Base-by-base conservation (phyloP, 2,797 vertebrate species). In the Chanos chanos region DNA sequence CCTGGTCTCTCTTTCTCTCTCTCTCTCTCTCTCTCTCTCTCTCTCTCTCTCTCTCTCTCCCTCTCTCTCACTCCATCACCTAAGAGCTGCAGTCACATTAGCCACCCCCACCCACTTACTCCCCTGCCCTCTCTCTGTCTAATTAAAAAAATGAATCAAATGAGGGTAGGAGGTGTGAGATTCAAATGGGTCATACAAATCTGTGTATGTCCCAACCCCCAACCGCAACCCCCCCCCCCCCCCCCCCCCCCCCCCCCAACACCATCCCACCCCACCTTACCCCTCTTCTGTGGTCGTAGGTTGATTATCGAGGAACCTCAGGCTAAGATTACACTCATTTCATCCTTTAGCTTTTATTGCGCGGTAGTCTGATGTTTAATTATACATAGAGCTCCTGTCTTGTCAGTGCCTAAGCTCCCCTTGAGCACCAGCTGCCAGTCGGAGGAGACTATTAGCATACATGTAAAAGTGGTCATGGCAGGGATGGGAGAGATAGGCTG, bases 71-170 rank as follows among this genome's bases (percentile, higher is more conserved):
- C 66, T 61, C 63, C 73, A 77, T 73, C 66, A 66, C 58, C 12
- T 64, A 52, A 61, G 51, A 74, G 66, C 65, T 57, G 60, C 66
- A 73, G 37, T 66, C 25, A 52, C 47, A 53, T 62, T 52, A 27
- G 44, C 61, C 61, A 73, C 70, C 60, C 55, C 57, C 59, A 52
- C 74, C 77, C 82, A 3, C 24, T 25, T 61, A 68, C 73, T 61
- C 51, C 62, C 58, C 31, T 40, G 48, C 22, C 65, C 75, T 73
- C 66, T 57, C 51, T 61, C 62, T 64, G 74, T 77, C 85, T 86
- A 86, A 86, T 88, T 85, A 86, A 85, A 89, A n/a, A 86, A 88
- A 86, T 77, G 58, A 84, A 85, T 85, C 69, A 81, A 84, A 73
- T 76, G 66, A 52, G 41, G 70, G 79, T 82, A 73, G 83, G 85